phyloP scores from a whole-genome alignment of 2,113 vertebrate genomes.

The Numenius arquata region DNA sequence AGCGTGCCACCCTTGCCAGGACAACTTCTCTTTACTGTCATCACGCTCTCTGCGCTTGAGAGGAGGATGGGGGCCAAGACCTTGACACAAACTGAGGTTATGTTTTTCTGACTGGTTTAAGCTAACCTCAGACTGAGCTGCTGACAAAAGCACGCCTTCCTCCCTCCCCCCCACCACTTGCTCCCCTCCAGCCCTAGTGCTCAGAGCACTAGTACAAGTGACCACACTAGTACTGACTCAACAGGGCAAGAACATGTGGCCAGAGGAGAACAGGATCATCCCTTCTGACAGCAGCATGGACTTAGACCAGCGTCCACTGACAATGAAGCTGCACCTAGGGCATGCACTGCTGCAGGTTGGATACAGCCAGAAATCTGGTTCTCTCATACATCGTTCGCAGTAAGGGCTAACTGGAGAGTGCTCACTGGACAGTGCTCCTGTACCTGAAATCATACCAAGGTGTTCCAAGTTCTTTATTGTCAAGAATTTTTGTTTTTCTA shows the following conservation, averaged over 20 bases:
- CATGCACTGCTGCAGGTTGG: fast-evolving
- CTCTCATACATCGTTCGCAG: not conserved
- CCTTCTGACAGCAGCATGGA: not conserved
- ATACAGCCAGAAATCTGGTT: not conserved
- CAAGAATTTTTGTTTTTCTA: not conserved
- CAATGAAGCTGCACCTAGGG: not conserved
- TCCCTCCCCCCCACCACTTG: no score
- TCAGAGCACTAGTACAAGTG: not conserved
- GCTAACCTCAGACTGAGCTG: not conserved
- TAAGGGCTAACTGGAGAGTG: not conserved
- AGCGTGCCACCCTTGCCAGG: not conserved
- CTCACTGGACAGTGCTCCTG: not conserved
- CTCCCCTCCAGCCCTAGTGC: fast-evolving
- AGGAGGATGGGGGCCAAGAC: not conserved
- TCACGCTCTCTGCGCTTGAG: fast-evolving
- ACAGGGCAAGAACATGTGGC: fast-evolving
- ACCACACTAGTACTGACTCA: not conserved
- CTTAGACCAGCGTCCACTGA: not conserved
- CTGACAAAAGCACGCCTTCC: not conserved
- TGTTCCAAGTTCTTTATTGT: not conserved
- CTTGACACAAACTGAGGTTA: not conserved
- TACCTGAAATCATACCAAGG: not conserved
- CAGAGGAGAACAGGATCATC: not conserved
- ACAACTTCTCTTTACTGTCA: not conserved
- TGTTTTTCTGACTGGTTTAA: not conserved